phyloP scores from a whole-genome alignment of 2,888 invertebrate genomes.

The Rhagonycha fulva region DNA sequence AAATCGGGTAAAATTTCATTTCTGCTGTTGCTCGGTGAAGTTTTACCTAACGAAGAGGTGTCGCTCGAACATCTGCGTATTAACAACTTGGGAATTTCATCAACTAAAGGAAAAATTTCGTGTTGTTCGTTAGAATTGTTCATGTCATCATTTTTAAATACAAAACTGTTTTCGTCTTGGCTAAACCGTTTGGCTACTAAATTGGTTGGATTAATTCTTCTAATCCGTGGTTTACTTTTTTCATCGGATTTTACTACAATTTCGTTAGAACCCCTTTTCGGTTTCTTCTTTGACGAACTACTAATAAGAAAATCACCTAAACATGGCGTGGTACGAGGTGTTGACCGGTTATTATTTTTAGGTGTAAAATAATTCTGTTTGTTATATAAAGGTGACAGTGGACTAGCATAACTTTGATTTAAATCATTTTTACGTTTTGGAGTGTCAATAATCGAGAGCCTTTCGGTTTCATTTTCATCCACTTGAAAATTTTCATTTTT shows the following conservation, averaged over 20 bases:
- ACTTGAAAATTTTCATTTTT: not conserved
- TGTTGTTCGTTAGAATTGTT: conserved; percentile 18
- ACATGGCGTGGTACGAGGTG: conserved; percentile 38
- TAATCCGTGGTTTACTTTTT: conserved; percentile 41
- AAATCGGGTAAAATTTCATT: conserved; percentile 54
- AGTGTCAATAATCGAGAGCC: not conserved
- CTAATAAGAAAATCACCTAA: conserved; percentile 50
- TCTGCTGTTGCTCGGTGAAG: conserved; percentile 44
- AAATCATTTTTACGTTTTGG: conserved; percentile 1
- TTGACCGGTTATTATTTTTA: conserved; percentile 31
- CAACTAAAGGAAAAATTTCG: conserved; percentile 35
- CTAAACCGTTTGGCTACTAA: conserved; percentile 39
- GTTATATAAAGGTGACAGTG: conserved; percentile 45
- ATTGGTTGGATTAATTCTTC: conserved; percentile 61
- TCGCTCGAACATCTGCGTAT: not conserved
- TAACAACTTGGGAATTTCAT: conserved; percentile 39
- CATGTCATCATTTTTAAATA: conserved; percentile 11
- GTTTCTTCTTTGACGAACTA: conserved; percentile 40
- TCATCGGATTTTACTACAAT: conserved; percentile 8
- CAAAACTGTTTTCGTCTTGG: not conserved
- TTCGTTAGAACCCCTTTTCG: conserved; percentile 24
- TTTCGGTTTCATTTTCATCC: not conserved
- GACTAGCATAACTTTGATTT: conserved; percentile 34
- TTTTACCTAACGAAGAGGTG: not conserved
- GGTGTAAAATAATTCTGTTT: conserved; percentile 33